Percentiles rank a stretch among this genome's conserved stretches.
phyloP scores from a whole-genome alignment of 1,140 invertebrate genomes.

The Lethrus apterus region DNA sequence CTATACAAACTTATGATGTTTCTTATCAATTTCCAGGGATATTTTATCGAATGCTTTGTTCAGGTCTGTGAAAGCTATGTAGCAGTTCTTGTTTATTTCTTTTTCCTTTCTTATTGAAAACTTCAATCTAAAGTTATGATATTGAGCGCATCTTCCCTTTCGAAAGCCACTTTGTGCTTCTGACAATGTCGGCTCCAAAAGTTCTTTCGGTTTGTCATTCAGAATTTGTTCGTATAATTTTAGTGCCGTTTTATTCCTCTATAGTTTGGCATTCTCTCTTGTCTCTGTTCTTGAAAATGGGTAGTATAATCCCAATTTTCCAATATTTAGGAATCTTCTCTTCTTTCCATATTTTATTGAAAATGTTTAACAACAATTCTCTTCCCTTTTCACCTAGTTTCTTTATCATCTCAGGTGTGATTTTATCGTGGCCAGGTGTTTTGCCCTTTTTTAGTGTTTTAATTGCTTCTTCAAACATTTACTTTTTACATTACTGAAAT shows the following conservation, averaged over 20 bases:
- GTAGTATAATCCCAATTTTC: too few species aligned
- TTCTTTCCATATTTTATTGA: slow-evolving; percentile 4
- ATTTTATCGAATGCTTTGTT: too few species aligned
- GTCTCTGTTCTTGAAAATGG: not conserved
- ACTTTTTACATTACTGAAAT: too few species aligned
- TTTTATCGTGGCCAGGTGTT: not conserved
- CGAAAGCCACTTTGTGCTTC: not conserved
- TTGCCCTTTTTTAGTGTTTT: slow-evolving; percentile 2
- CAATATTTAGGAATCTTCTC: not conserved
- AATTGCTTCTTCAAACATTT: slow-evolving; percentile 1
- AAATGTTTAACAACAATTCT: slow-evolving; percentile 3
- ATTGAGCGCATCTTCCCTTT: not conserved
- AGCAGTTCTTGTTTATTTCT: too few species aligned
- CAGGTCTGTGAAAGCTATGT: too few species aligned
- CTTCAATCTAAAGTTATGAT: too few species aligned
- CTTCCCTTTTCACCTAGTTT: not conserved
- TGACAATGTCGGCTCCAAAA: too few species aligned
- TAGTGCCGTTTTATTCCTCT: not conserved
- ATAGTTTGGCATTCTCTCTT: not conserved
- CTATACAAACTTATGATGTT: slow-evolving; percentile 2
- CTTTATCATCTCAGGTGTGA: not conserved
- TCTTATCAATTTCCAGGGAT: too few species aligned
- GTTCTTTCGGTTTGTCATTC: too few species aligned
- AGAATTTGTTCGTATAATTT: too few species aligned
- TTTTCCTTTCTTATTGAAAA: too few species aligned